These are phyloP conservation scores for Epirrhoe alternata DNA, from an alignment of 2,888 invertebrate species.

Conservation along the genomic window DNA sequence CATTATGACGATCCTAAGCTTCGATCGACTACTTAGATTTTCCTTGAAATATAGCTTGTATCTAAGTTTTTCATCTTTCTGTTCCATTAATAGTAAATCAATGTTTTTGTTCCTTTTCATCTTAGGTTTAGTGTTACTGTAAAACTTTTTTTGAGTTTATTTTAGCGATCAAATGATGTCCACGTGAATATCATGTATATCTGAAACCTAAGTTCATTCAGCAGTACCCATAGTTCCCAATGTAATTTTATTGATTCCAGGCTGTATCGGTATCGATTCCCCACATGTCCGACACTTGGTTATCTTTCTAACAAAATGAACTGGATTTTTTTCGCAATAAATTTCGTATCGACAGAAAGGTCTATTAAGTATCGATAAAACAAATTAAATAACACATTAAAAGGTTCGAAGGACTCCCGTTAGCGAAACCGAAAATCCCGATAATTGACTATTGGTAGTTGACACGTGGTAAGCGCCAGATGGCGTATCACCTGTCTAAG, in stretches of 20 bases:
- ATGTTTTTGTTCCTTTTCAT: too few species aligned
- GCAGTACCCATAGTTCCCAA: neutral
- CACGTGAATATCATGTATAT: too few species aligned
- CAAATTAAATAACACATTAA: conserved; percentile 44
- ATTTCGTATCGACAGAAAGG: conserved; percentile 40
- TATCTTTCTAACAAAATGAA: conserved; percentile 26
- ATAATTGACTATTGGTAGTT: conserved; percentile 66
- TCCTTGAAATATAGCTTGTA: neutral
- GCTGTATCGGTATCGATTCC: neutral
- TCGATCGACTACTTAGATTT: neutral
- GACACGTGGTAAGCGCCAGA: conserved; percentile 76
- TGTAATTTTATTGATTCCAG: neutral
- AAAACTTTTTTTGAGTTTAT: too few species aligned
- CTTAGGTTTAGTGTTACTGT: too few species aligned
- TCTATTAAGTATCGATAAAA: conserved; percentile 56
- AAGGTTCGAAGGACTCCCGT: conserved; percentile 49
- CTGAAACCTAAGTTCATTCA: neutral
- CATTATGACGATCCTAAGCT: neutral
- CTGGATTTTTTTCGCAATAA: conserved; percentile 31
- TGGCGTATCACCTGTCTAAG: conserved; percentile 70
- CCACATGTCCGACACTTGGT: conserved; percentile 21
- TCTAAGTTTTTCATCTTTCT: too few species aligned
- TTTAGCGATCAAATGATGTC: too few species aligned
- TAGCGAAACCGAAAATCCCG: conserved; percentile 55
- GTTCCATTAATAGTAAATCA: neutral